phyloP scores from a whole-genome alignment of 1,140 invertebrate species.

The Asbolus verrucosus region DNA sequence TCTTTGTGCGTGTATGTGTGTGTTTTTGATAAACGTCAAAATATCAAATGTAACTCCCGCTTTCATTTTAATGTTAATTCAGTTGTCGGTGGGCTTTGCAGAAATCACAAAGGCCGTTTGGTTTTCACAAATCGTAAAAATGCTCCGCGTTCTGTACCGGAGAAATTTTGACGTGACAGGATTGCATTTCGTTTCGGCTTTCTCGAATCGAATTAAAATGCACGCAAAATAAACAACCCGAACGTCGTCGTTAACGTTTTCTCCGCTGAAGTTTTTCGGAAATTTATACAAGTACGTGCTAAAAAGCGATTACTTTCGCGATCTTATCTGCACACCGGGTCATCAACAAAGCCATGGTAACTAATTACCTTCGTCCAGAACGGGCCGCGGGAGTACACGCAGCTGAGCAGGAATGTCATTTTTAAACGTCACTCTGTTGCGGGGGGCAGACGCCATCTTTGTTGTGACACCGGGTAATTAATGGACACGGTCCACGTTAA shows the following conservation, averaged over 20 bases:
- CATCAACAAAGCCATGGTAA: conserved; percentile 21
- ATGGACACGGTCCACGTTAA: conserved; percentile 34
- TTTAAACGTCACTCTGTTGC: conserved; percentile 51
- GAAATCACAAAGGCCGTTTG: background rate
- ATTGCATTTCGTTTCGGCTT: no score
- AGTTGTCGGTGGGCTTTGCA: background rate
- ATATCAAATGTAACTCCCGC: background rate
- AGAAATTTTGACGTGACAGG: no score
- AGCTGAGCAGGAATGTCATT: conserved; percentile 46
- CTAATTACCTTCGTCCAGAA: conserved; percentile 4
- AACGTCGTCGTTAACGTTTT: background rate
- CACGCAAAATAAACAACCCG: no score
- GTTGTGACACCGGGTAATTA: conserved; percentile 51
- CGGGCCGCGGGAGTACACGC: background rate
- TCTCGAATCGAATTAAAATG: no score
- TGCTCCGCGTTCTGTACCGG: background rate
- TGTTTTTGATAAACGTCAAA: conserved; percentile 3
- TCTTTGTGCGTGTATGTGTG: background rate
- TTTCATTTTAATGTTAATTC: conserved; percentile 8
- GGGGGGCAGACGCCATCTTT: conserved; percentile 50
- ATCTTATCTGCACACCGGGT: conserved; percentile 11
- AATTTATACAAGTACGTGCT: conserved; percentile 35
- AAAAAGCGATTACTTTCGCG: conserved; percentile 10
- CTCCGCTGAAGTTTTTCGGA: conserved; percentile 4
- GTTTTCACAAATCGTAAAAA: background rate